Evolutionary conservation across 1,140 invertebrate species (phyloP), one percentile per base, ranked within the genome.

Genomic region (Dendrolimus punctatus): DNA sequence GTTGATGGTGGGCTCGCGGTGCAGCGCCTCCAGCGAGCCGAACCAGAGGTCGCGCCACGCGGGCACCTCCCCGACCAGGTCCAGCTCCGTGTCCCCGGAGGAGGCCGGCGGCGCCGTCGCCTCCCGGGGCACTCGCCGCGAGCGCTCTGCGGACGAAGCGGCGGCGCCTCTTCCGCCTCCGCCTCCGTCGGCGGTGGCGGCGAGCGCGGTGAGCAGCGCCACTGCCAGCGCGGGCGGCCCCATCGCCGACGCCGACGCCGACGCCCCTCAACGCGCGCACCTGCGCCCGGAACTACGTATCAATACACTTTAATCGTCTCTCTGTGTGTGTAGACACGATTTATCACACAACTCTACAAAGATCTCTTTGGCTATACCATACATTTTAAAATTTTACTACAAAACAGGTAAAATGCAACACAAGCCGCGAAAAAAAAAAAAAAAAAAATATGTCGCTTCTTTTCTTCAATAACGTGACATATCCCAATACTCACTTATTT

Each of bases 41-140:
- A 90, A 90, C 90, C 90, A 91, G 55, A 91, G 79, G 43, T 89
- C 87, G 49, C 88, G 86, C 88, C 89, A 91, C 60, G 89, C 89
- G 23, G 89, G 85, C 46, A 73, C 72, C 44, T 68, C 73, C 40
- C 67, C 76, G 49, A 64, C 62, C 57, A 69, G 61, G 38, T 68
- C 70, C 48, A 62, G 60, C 44, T 62, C 63, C 37, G 68, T 63
- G 43, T 62, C 68, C 56, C 49, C 46, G 45, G 50, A 43, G 62
- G 9, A 46, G 55, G 50, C 64, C 59, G 42, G 51, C 53, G 36
- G 54, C 41, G 40, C 40, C 10, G 51, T 42, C 9, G 63, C 55
- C 54, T 66, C 60, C 55, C 60, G 47, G 40, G 52, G 41, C 46
- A 50, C 49, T 43, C 66, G 58, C 49, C 8, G 7, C 49, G n/a